Evolutionary conservation across 2,888 invertebrate species (phyloP).

Genomic region (Rhagophthalmus giganteus): DNA sequence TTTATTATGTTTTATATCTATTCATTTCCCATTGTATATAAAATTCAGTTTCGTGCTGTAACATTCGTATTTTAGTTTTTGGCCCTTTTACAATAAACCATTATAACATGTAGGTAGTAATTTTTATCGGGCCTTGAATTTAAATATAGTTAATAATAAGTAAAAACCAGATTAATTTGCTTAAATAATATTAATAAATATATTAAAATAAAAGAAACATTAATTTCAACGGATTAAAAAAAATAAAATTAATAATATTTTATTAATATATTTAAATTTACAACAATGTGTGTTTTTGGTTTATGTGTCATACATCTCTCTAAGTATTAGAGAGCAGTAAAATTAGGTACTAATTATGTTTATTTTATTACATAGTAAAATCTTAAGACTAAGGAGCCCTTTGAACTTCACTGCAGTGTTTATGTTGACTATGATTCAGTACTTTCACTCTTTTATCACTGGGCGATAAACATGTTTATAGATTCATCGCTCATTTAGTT

Average conservation of each 20-base stretch:
- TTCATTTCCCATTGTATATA: no score
- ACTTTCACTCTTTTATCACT: constrained; percentile 3
- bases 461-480: constrained; percentile 4
- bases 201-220: background rate
- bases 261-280: constrained; percentile 14
- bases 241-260: constrained; percentile 1
- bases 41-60: no score
- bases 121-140: no score
- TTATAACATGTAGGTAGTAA: no score
- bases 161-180: no score
- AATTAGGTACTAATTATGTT: constrained; percentile 1
- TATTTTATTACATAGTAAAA: constrained; percentile 3
- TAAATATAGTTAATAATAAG: no score
- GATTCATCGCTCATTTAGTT: constrained; percentile 4
- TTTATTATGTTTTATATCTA: no score
- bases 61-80: no score
- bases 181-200: no score
- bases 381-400: constrained; percentile 2
- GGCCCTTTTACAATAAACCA: no score
- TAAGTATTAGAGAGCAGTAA: constrained; percentile 15
- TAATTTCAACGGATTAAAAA: background rate
- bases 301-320: constrained; percentile 16
- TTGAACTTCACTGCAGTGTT: constrained; percentile 6
- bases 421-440: constrained; percentile 6
- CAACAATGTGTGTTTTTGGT: constrained; percentile 21